These are phyloP conservation scores for Acrocephalus arundinaceus DNA, from an alignment of 2,113 vertebrate species.

Conservation along the genomic window DNA sequence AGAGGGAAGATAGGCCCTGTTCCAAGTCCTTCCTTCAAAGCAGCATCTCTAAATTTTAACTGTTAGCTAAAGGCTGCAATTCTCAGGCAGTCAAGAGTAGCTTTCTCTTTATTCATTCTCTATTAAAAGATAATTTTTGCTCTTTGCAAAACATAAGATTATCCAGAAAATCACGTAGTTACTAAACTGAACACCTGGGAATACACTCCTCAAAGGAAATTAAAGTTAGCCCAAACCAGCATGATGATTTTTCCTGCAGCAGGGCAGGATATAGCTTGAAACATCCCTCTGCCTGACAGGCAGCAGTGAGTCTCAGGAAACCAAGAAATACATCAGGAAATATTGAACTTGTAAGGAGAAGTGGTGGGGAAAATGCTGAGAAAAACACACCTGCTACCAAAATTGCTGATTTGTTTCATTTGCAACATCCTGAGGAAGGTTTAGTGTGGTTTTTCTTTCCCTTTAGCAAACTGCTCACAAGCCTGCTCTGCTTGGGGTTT, in stretches of 20 bases:
- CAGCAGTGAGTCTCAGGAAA: not conserved
- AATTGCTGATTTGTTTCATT: not conserved
- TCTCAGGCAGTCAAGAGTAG: not conserved
- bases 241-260: not conserved
- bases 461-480: not conserved
- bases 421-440: not conserved
- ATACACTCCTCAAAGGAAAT: not conserved
- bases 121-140: not conserved
- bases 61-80: not conserved
- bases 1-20: conserved; percentile 20
- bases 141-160: not conserved
- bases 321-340: not conserved
- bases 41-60: conserved; percentile 1
- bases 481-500: not conserved
- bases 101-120: not conserved
- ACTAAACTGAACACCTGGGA: not conserved
- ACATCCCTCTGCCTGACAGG: not conserved
- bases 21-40: conserved; percentile 13
- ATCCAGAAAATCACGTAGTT: not conserved
- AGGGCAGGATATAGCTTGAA: not conserved
- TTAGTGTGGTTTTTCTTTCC: not conserved
- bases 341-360: not conserved
- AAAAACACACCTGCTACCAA: not conserved
- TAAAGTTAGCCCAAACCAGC: not conserved
- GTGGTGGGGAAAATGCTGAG: not conserved